Conservation (phyloP, 2,888 invertebrate genomes). For the Leptopilina myrica region DNA sequence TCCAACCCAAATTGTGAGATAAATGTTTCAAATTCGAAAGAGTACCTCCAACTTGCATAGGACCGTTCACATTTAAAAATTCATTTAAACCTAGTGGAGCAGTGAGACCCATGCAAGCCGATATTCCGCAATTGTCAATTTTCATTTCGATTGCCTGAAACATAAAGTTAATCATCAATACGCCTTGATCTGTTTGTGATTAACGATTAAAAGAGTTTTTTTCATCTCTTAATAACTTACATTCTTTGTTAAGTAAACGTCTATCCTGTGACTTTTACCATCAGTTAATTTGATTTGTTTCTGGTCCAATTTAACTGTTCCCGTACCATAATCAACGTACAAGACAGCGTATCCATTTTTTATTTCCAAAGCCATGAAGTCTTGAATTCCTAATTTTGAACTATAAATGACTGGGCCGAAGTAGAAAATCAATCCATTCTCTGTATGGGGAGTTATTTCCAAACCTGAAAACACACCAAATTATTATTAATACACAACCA, state of each 20-base stretch:
- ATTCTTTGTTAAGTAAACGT: slow-evolving; percentile 79
- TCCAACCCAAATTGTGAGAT: slow-evolving; percentile 83
- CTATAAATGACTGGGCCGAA: slow-evolving; percentile 88
- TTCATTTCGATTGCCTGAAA: slow-evolving; percentile 84
- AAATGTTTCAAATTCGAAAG: slow-evolving; percentile 82
- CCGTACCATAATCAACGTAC: slow-evolving; percentile 92
- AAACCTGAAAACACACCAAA: slow-evolving; percentile 74
- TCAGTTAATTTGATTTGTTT: slow-evolving; percentile 87
- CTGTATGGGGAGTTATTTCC: slow-evolving; percentile 86
- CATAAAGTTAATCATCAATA: slow-evolving; percentile 37
- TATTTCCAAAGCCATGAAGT: slow-evolving; percentile 94
- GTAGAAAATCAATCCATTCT: slow-evolving; percentile 92
- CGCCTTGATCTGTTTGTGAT: not conserved
- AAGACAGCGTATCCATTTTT: slow-evolving; percentile 89
- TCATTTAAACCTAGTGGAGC: slow-evolving; percentile 85
- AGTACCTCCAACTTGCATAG: slow-evolving; percentile 91
- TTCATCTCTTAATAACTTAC: too few relatives aligned
- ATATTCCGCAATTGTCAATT: slow-evolving; percentile 85
- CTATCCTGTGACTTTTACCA: slow-evolving; percentile 91
- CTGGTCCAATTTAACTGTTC: slow-evolving; percentile 83
- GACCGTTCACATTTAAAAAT: slow-evolving; percentile 90
- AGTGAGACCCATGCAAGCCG: slow-evolving; percentile 84
- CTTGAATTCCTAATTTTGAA: slow-evolving; percentile 83
- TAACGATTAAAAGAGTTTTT: slow-evolving; percentile 5
- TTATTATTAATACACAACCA: too few relatives aligned